These are phyloP conservation scores for Portunus trituberculatus DNA, from an alignment of 1,140 invertebrate genomes.

Conservation along the genomic window DNA sequence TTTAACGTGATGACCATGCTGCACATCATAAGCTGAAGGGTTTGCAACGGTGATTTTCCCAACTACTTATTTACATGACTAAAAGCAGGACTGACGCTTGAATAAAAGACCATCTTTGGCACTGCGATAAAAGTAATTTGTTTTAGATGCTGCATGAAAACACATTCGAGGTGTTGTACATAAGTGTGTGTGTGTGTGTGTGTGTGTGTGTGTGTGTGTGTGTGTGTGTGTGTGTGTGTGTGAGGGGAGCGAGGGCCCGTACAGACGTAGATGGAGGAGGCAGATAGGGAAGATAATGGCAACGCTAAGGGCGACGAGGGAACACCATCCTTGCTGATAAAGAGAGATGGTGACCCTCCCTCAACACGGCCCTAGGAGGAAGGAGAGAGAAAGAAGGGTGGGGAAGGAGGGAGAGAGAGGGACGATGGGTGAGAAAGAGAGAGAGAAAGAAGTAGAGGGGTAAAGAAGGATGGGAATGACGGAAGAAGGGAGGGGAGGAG, in stretches of 20 bases:
- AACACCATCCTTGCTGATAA: background rate
- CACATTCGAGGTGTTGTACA: background rate
- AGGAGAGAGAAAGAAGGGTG: background rate
- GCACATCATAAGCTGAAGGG: too few relatives aligned
- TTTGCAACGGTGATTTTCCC: too few relatives aligned
- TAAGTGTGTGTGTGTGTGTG: background rate
- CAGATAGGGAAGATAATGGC: background rate
- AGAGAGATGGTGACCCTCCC: background rate
- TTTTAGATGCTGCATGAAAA: background rate
- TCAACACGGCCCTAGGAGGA: background rate
- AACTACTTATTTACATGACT: background rate
- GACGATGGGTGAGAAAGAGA: background rate
- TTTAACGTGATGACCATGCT: too few relatives aligned
- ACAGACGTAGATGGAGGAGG: background rate
- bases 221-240: too few relatives aligned
- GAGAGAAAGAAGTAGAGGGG: background rate
- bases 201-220: background rate
- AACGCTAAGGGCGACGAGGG: background rate
- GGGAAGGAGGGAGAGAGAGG: background rate
- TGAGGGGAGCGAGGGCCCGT: background rate
- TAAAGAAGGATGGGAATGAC: background rate
- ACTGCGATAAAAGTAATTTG: background rate
- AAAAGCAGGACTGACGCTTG: background rate
- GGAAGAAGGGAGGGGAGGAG: background rate
- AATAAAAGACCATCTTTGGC: background rate